Percentiles rank a stretch among this genome's conserved stretches.
Evolutionary conservation across 1,140 invertebrate species (phyloP).

Genomic region (Bombus confusus): DNA sequence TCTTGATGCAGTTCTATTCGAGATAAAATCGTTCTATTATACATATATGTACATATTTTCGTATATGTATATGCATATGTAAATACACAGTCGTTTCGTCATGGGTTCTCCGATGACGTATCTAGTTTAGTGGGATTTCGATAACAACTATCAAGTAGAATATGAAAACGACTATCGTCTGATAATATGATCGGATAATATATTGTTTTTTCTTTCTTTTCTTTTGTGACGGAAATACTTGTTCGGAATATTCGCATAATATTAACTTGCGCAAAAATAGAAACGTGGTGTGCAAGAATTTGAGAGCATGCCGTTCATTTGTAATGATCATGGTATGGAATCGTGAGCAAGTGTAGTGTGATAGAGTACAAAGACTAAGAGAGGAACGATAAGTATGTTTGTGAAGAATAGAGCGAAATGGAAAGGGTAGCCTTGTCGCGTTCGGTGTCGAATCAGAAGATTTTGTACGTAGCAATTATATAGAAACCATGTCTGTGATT

Average conservation of each 20-base stretch:
- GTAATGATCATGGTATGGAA: background rate
- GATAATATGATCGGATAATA: background rate
- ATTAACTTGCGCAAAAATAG: background rate
- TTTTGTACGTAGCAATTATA: constrained; percentile 76
- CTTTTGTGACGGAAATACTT: background rate
- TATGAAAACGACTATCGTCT: too few species aligned
- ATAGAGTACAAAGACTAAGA: background rate
- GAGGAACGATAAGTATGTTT: background rate
- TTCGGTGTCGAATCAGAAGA: constrained; percentile 66
- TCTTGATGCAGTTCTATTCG: background rate
- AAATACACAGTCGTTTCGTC: constrained; percentile 3
- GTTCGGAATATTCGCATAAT: background rate
- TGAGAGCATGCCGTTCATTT: background rate
- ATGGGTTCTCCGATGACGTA: constrained; percentile 10
- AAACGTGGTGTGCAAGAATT: constrained; percentile 12
- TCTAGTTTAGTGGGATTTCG: background rate
- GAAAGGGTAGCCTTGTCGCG: constrained; percentile 53
- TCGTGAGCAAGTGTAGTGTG: background rate
- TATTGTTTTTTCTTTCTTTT: background rate
- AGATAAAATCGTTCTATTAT: background rate
- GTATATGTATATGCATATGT: constrained; percentile 42
- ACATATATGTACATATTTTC: background rate
- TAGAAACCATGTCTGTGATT: constrained; percentile 77
- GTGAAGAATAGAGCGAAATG: constrained; percentile 7
- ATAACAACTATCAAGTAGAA: background rate